Evolutionary conservation across 2,113 vertebrate species (phyloP), one percentile per base, ranked within the genome.

Genomic region (Psilopogon haemacephalus): DNA sequence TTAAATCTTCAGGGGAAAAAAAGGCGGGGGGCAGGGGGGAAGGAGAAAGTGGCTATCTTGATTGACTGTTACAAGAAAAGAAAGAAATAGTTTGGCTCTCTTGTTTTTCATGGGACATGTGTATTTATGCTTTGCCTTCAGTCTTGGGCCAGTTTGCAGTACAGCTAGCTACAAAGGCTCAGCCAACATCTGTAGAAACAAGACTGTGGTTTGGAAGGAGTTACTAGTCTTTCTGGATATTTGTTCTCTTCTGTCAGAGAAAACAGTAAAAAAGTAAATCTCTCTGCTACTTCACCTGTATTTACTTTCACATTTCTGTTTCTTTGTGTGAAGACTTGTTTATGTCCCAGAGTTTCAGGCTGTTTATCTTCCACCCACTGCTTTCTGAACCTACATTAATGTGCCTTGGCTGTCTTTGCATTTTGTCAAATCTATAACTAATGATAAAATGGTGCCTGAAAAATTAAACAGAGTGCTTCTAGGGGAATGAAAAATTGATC

Each of bases 391-490:
- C 65, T 70, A 20, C 33, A 37, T 85, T 69, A 71, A 67, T 86
- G 67, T 93, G 63, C 44, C 72, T 91, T 60, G 64, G 65, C 74
- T 90, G 77, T 91, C 89, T 94, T 91, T 54, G 50, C 48, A 15
- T 84, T 94, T 62, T 93, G 84, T 88, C 90, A 89, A 63, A 86
- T 93, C 75, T 32, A 23, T 69, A 95, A 69, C 77, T 94, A 90
- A 81, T 86, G 70, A 78, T 44, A 84, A 89, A 89, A 86, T 84
- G n/a, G 13, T 94, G n/a, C 84, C 89, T 92, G 90, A 90, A 92
- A 91, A 88, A 89, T 92, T 89, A 94, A 92, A 89, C 84, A 94
- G 38, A 54, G 37, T 48, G 26, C 84, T 92, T 96, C 76, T 92
- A 32, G 24, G 38, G 28, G 59, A 85, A 62, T 88, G 44, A 77